Base-by-base conservation (phyloP, 2,797 vertebrate species). In the Girardinus metallicus region DNA sequence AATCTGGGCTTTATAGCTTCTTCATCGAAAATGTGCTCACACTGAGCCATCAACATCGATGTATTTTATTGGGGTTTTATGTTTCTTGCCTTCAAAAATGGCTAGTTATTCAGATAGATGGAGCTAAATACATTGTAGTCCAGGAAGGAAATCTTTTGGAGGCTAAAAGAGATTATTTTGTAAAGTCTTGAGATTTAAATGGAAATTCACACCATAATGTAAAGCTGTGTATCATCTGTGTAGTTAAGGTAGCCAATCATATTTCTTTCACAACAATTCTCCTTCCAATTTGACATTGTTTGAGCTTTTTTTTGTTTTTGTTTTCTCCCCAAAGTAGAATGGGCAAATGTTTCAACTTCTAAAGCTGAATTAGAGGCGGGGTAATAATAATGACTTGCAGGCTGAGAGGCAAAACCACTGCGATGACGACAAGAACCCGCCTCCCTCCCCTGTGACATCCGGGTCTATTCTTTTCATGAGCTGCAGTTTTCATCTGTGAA, bases 401-500 rank as follows among this genome's bases (percentile, higher is more conserved):
- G 84, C 84, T 29, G 31, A 68, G 34, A 68, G 89, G 86, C 72
- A 89, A 94, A 95, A 88, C 88, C 80, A 80, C 80, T 82, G 78
- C 90, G 93, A 91, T 85, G 44, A 85, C 84, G 84, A 72, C 12
- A 72, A 46, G 43, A 72, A 72, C 43, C n/a, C 39, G 13, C 12
- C 41, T n/a, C 26, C 41, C 68, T 43, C 84, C 82, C 71, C 81
- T 85, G 51, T 53, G 34, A 83, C 73, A 81, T 76, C 84, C 82
- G 82, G 57, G 86, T 80, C 90, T 84, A 68, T 92, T 89, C 85
- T 92, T 86, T 88, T 86, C 91, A 86, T 85, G 85, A 91, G 89
- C 81, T 60, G 88, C 81, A 77, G 89, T 85, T 92, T 46, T 93
- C 92, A 91, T 93, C 93, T 95, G 93, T 93, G 91, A 95, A 95